Evolutionary conservation across 1,140 invertebrate genomes (phyloP).

Genomic region (Drosophila pseudoananassae): DNA sequence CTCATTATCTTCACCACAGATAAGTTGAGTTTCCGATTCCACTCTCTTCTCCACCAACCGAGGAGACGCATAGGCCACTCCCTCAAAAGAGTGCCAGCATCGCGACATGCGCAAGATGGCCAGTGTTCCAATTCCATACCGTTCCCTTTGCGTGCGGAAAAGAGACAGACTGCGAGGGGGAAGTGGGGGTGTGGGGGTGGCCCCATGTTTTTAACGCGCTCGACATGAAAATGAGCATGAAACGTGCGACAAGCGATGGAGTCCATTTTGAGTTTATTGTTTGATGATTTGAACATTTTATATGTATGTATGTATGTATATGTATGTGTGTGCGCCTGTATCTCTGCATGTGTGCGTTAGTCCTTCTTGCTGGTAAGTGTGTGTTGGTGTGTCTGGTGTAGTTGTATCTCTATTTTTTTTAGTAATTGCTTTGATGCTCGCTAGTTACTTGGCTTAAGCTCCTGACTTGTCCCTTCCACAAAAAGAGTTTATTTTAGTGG

Average conservation of each 20-base stretch:
- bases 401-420: slow-evolving; percentile 63
- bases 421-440: slow-evolving; percentile 62
- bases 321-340: slow-evolving; percentile 12
- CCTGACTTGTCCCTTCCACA: slow-evolving; percentile 6
- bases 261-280: slow-evolving; percentile 84
- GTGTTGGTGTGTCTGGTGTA: slow-evolving; percentile 28
- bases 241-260: slow-evolving; percentile 82
- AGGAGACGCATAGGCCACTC: slow-evolving; percentile 48
- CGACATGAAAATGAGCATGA: slow-evolving; percentile 83
- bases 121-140: slow-evolving; percentile 54
- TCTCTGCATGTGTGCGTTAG: slow-evolving; percentile 29
- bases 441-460: slow-evolving; percentile 62
- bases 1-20: slow-evolving; percentile 62
- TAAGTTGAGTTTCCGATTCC: no score
- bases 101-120: slow-evolving; percentile 73
- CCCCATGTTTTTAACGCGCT: slow-evolving; percentile 72
- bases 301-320: slow-evolving; percentile 46
- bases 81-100: slow-evolving; percentile 6
- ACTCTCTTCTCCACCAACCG: no score
- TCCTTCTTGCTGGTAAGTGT: slow-evolving; percentile 1
- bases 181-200: slow-evolving; percentile 4
- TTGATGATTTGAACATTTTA: slow-evolving; percentile 84
- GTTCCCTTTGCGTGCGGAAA: slow-evolving; percentile 52
- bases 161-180: slow-evolving; percentile 14
- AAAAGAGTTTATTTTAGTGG: slow-evolving; percentile 35